Evolutionary conservation across 1,140 invertebrate species (phyloP).

Genomic region (Leguminivora glycinivorella): DNA sequence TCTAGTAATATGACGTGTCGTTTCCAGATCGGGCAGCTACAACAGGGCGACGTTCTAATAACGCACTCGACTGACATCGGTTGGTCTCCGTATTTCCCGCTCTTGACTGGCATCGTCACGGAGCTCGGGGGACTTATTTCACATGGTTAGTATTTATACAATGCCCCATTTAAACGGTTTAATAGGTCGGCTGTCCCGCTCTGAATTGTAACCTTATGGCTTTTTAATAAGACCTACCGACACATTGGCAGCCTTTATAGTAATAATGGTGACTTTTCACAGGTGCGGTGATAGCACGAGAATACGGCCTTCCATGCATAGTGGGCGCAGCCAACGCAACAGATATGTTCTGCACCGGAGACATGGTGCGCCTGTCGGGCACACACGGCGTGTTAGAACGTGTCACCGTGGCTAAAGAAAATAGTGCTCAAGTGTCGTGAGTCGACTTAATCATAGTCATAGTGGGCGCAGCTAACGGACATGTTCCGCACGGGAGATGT

Average conservation of each 20-base stretch:
- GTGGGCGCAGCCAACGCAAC: constrained; percentile 86
- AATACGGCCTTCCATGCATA: constrained; percentile 91
- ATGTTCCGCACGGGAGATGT: too few species aligned
- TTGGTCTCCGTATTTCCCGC: constrained; percentile 93
- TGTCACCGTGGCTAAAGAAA: constrained; percentile 35
- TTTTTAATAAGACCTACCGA: too few species aligned
- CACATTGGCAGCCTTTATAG: too few species aligned
- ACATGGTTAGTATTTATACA: constrained; percentile 84
- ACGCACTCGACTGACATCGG: constrained; percentile 90
- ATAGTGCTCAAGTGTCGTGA: too few species aligned
- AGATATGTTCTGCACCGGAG: constrained; percentile 84
- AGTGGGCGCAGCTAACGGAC: too few species aligned
- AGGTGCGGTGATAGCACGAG: constrained; percentile 93
- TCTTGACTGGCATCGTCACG: constrained; percentile 89
- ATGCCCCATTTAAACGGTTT: background rate
- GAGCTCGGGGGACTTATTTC: constrained; percentile 92
- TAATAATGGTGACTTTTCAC: constrained; percentile 30
- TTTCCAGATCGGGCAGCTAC: constrained; percentile 64
- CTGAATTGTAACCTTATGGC: too few species aligned
- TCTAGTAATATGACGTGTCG: too few species aligned
- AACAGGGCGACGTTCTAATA: constrained; percentile 87
- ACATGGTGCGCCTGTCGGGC: constrained; percentile 72
- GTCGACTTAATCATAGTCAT: too few species aligned
- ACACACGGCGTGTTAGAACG: constrained; percentile 59
- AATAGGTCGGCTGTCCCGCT: too few species aligned